Percentiles rank a stretch among this genome's conserved stretches.
These are phyloP conservation scores for Antennarius maculatus DNA, from an alignment of 2,797 vertebrate genomes.

Conservation along the genomic window DNA sequence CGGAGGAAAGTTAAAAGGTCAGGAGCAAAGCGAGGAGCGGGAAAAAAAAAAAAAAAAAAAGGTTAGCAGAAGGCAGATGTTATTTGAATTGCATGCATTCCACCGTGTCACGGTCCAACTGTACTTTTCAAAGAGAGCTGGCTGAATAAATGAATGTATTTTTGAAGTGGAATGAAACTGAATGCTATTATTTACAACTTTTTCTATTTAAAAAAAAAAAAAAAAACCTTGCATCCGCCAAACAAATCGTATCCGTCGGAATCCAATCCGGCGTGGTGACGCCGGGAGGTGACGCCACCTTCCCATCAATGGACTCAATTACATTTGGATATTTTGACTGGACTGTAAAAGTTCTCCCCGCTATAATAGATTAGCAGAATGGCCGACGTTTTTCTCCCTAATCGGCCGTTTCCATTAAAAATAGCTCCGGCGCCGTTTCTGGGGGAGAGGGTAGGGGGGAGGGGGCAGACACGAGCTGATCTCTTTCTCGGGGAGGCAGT, in stretches of 20 bases:
- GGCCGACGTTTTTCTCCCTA: constrained; percentile 40
- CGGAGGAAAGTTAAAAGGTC: constrained; percentile 38
- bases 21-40: constrained; percentile 4
- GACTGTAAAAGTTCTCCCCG: constrained; percentile 15
- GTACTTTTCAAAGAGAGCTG: constrained; percentile 17
- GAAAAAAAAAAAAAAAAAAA: not conserved
- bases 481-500: constrained; percentile 47
- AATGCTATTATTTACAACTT: constrained; percentile 22
- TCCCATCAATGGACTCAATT: constrained; percentile 36
- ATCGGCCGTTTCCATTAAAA: constrained; percentile 52
- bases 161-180: constrained; percentile 19
- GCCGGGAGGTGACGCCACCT: constrained; percentile 39
- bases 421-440: constrained; percentile 2
- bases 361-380: constrained; percentile 55
- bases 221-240: not conserved
- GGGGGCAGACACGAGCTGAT: constrained; percentile 30
- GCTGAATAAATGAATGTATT: constrained; percentile 36
- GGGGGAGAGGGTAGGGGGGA: constrained; percentile 50
- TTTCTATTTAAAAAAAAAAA: not conserved
- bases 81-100: constrained; percentile 27
- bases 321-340: constrained; percentile 29
- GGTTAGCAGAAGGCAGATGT: constrained; percentile 1
- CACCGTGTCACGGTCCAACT: constrained; percentile 6
- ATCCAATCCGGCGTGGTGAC: constrained; percentile 25
- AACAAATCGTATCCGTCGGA: constrained; percentile 6